phyloP scores from a whole-genome alignment of 2,113 vertebrate species.

The Microtus pennsylvanicus region DNA sequence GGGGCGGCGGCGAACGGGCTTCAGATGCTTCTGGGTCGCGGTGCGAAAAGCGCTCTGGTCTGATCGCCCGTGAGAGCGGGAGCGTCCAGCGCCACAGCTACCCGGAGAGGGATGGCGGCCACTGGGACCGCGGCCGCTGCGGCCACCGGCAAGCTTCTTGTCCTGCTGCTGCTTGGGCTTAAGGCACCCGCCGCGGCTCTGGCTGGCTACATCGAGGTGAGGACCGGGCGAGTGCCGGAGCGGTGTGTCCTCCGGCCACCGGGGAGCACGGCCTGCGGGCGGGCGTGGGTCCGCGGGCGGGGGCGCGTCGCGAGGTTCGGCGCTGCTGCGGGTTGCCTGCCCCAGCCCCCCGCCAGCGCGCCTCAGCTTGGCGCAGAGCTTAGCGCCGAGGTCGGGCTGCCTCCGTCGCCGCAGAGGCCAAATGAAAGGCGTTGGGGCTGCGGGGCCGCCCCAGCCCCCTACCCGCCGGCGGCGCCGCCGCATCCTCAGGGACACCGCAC shows the following conservation, averaged over 20 bases:
- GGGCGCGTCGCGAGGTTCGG: constrained; percentile 11
- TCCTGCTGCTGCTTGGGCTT: constrained; percentile 73
- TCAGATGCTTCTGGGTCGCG: constrained; percentile 75
- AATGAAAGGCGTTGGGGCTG: constrained; percentile 78
- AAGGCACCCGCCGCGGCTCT: constrained; percentile 73
- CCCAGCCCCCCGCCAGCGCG: constrained; percentile 33
- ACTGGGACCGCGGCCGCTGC: constrained; percentile 56
- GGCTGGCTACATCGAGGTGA: constrained; percentile 81
- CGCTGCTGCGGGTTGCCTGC: constrained; percentile 58
- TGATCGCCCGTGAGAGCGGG: accelerated
- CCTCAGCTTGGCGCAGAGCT: constrained; percentile 74
- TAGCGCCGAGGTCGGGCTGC: constrained; percentile 59
- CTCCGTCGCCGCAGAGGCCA: constrained; percentile 79
- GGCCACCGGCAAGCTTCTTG: constrained; percentile 56
- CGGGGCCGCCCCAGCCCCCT: not conserved
- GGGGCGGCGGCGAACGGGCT: constrained; percentile 72
- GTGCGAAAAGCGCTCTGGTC: accelerated
- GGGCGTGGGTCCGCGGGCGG: not conserved
- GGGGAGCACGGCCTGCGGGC: constrained; percentile 50
- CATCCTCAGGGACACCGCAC: constrained; percentile 20
- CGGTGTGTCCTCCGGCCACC: not conserved
- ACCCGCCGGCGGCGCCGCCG: not conserved
- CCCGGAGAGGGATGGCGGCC: constrained; percentile 75
- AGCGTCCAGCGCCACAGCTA: constrained; percentile 5
- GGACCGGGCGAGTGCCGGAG: not conserved